phyloP scores from a whole-genome alignment of 1,140 invertebrate genomes.

The Notospermus geniculatus region DNA sequence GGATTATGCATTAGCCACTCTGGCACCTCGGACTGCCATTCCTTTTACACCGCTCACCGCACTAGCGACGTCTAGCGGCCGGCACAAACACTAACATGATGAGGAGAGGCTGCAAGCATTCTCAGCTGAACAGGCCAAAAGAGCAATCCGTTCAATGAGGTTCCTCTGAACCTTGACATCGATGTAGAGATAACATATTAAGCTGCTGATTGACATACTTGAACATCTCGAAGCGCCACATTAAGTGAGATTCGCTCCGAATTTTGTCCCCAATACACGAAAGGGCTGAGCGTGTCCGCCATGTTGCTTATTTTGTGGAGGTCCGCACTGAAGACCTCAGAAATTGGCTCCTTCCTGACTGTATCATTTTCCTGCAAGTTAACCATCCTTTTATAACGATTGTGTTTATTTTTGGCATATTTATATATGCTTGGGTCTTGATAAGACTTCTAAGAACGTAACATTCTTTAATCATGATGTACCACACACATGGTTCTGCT shows the following conservation, averaged over 20 bases:
- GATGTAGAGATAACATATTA: slow-evolving; percentile 7
- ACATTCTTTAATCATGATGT: too few relatives aligned
- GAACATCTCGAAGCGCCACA: slow-evolving; percentile 80
- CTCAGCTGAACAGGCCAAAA: neutral
- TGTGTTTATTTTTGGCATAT: too few relatives aligned
- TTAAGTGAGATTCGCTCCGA: slow-evolving; percentile 71
- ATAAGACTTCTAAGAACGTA: too few relatives aligned
- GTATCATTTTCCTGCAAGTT: too few relatives aligned
- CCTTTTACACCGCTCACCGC: too few relatives aligned
- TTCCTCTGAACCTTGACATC: neutral
- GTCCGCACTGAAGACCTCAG: too few relatives aligned
- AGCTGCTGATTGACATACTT: slow-evolving; percentile 57
- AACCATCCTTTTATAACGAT: too few relatives aligned
- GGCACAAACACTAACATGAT: slow-evolving; percentile 9
- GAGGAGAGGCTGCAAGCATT: slow-evolving; percentile 4
- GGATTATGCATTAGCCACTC: too few relatives aligned
- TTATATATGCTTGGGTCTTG: too few relatives aligned
- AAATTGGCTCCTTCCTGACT: too few relatives aligned
- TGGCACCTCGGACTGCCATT: too few relatives aligned
- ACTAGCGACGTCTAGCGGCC: neutral
- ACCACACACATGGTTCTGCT: too few relatives aligned
- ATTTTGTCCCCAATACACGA: slow-evolving; percentile 92
- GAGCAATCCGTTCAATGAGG: neutral
- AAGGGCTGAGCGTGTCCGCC: slow-evolving; percentile 64
- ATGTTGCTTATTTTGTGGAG: slow-evolving; percentile 21